A percentile compares a stretch with the other conserved stretches of the same genome.
These are phyloP conservation scores for Mythimna lalbum DNA, from an alignment of 2,888 invertebrate genomes.

Conservation along the genomic window DNA sequence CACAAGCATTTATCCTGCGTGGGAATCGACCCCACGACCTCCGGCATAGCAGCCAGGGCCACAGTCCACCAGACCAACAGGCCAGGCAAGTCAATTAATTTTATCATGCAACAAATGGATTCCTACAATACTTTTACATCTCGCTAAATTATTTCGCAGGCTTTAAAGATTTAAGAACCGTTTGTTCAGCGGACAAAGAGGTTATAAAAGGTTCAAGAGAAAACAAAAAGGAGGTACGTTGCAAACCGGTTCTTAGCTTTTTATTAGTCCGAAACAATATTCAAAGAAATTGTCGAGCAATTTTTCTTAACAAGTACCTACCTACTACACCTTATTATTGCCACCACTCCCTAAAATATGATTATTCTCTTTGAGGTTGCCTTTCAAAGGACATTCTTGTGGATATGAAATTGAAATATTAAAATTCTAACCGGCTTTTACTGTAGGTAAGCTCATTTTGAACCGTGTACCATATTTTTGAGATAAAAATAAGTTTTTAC, in stretches of 20 bases:
- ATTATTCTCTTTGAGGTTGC: constrained; percentile 43
- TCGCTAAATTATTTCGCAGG: constrained; percentile 37
- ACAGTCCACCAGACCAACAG: too few relatives aligned
- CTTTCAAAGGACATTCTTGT: constrained; percentile 35
- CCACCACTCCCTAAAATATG: constrained; percentile 42
- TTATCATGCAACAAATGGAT: constrained; percentile 46
- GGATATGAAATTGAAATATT: constrained; percentile 45
- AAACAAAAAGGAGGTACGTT: constrained; percentile 54
- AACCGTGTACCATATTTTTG: constrained; percentile 7
- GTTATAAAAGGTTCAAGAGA: constrained; percentile 50
- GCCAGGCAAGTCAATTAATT: constrained; percentile 36
- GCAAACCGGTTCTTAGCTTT: constrained; percentile 40
- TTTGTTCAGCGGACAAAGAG: constrained; percentile 51
- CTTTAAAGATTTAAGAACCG: constrained; percentile 53
- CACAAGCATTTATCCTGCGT: too few relatives aligned
- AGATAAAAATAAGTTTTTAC: constrained; percentile 21
- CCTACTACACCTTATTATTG: constrained; percentile 33
- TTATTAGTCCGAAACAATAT: constrained; percentile 53
- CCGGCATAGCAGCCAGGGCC: too few relatives aligned
- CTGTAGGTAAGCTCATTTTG: constrained; percentile 12
- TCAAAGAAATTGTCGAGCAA: constrained; percentile 42
- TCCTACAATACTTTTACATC: constrained; percentile 45
- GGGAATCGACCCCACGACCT: too few relatives aligned
- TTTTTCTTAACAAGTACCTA: constrained; percentile 43
- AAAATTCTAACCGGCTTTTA: constrained; percentile 22